Base-by-base conservation (phyloP, 2,797 vertebrate genomes). In the Microhierax caerulescens region DNA sequence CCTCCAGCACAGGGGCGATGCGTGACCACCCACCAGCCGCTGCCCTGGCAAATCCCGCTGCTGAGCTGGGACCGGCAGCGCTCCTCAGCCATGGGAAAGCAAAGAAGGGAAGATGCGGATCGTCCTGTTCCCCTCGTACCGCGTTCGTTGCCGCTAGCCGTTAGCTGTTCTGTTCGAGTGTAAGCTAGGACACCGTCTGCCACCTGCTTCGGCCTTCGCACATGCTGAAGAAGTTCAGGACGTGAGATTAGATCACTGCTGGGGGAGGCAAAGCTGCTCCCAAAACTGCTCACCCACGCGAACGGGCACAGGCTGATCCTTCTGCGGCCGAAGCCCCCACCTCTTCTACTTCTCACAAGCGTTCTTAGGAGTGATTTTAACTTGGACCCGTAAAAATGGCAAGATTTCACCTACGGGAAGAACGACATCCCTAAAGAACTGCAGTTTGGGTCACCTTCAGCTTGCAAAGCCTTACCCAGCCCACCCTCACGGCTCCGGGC, bases 341-440 rank as follows among this genome's bases (percentile, higher is more conserved):
- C 59, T 76, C 89, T 81, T 91, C 77, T 76, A 60, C 72, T 89
- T 59, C 68, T 97, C 94, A 88, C 91, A 19, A 73, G 82, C 91
- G 94, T 96, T 92, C 85, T 84, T 93, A 96, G 91, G 59, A 93
- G 53, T 4, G 7, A 27, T 87, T 97, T 97, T 78, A 93, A 88
- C 93, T 90, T 54, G 76, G 93, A 95, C 91, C 76, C 67, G 54
- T 72, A 60, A 61, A 91, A 80, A 65, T 3, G 53, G 47, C 41
- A 72, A 82, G 85, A 48, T 88, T 96, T 91, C 79, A 90, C 75
- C 81, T 70, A 82, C 0, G 4, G 61, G 70, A 93, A 92, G 73
- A 80, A 39, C 36, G 54, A 5, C 50, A 77, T 60, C 50, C 30
- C 53, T 60, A 43, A 85, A 51, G 18, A 79, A 88, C 56, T 36